Conservation (phyloP, 2,888 invertebrate species). For the Ophion ventricosus region DNA sequence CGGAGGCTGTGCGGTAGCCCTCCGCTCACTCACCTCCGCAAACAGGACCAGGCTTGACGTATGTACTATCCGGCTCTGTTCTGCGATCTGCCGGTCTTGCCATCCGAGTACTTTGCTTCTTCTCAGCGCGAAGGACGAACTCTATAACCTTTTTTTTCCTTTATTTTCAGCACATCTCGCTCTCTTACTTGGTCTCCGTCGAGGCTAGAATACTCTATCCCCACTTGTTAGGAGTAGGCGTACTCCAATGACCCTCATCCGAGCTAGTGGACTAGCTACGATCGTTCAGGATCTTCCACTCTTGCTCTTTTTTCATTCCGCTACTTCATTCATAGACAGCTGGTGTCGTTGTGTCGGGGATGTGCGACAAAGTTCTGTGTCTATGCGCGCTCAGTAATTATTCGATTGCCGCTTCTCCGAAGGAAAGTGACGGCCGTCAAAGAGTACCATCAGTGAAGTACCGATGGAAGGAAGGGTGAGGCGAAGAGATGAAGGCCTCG, state of each 20-base stretch:
- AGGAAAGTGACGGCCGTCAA: neutral
- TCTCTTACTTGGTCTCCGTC: slow-evolving; percentile 20
- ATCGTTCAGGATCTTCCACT: slow-evolving; percentile 10
- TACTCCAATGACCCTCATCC: slow-evolving; percentile 55
- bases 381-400: slow-evolving; percentile 22
- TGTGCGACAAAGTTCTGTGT: neutral
- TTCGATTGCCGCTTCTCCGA: slow-evolving; percentile 17
- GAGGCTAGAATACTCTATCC: slow-evolving; percentile 1
- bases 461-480: neutral
- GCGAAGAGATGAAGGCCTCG: neutral
- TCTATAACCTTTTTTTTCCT: slow-evolving; percentile 46
- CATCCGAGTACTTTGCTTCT: slow-evolving; percentile 69
- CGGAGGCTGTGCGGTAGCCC: slow-evolving; percentile 10
- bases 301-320: slow-evolving; percentile 12
- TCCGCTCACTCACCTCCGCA: slow-evolving; percentile 40
- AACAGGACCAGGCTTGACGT: slow-evolving; percentile 64
- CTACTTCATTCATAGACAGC: slow-evolving; percentile 29
- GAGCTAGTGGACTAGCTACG: slow-evolving; percentile 35
- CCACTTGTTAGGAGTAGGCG: slow-evolving; percentile 5
- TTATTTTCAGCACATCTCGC: slow-evolving; percentile 41
- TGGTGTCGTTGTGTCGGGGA: neutral
- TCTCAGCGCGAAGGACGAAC: slow-evolving; percentile 32
- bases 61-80: slow-evolving; percentile 65
- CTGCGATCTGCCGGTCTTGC: slow-evolving; percentile 59
- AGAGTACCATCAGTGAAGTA: neutral